Evolutionary conservation across 1,140 invertebrate species (phyloP).

Genomic region (Hylaeus anthracinus): DNA sequence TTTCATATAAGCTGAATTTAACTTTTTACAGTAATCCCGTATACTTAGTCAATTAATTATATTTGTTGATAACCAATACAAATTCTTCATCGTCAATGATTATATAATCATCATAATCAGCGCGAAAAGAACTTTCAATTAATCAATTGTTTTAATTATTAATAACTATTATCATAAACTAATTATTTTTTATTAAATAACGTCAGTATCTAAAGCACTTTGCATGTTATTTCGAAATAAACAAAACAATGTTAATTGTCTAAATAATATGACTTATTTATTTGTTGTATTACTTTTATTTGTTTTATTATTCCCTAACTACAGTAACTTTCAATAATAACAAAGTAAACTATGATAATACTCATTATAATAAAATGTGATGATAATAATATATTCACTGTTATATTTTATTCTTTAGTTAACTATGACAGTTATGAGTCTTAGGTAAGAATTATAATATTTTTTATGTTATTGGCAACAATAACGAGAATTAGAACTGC

Average conservation of each 20-base stretch:
- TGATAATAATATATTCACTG: background rate
- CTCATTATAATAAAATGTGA: background rate
- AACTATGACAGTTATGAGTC: background rate
- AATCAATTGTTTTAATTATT: background rate
- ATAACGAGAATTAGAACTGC: background rate
- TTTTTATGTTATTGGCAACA: background rate
- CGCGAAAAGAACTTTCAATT: background rate
- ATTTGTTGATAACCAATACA: background rate
- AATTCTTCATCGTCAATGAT: background rate
- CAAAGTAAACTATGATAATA: background rate
- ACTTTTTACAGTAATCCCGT: background rate
- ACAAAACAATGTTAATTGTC: background rate
- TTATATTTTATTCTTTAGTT: background rate
- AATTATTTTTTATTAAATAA: background rate
- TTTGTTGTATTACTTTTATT: too few relatives aligned
- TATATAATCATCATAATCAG: background rate
- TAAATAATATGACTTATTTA: background rate
- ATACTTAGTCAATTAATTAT: background rate
- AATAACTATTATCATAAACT: too few relatives aligned
- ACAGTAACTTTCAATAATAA: background rate
- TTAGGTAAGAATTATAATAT: background rate
- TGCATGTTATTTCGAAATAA: background rate
- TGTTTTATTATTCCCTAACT: background rate
- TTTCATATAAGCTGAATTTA: background rate
- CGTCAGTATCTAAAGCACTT: background rate